A percentile compares a stretch with the other conserved stretches of the same genome.
Conservation (phyloP, 2,113 vertebrate species). For the Megaceryle maxima region DNA sequence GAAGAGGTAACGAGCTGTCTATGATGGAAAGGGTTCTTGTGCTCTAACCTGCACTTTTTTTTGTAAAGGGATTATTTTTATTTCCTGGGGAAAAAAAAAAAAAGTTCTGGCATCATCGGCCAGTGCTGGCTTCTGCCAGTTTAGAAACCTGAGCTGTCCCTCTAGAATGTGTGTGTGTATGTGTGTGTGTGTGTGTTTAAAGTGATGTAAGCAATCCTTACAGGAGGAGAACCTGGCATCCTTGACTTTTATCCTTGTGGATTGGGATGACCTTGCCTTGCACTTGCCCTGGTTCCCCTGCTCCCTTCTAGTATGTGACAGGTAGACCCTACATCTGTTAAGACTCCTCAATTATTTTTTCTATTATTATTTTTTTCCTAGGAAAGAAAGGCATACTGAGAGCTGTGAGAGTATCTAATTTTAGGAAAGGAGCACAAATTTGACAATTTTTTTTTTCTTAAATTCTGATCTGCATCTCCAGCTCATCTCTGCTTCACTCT, state of each 20-base stretch:
- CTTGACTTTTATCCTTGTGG: background rate
- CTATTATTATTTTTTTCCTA: background rate
- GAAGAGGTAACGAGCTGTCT: background rate
- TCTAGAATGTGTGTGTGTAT: background rate
- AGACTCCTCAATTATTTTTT: background rate
- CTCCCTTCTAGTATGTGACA: background rate
- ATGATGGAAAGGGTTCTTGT: background rate
- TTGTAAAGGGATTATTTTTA: conserved; percentile 23
- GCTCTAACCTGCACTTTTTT: conserved; percentile 37
- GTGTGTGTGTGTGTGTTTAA: background rate
- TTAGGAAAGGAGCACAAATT: conserved; percentile 10
- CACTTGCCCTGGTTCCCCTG: conserved; percentile 16
- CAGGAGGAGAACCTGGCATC: background rate
- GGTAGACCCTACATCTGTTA: background rate
- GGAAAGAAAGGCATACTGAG: conserved; percentile 30
- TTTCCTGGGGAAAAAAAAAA: background rate
- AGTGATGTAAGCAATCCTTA: background rate
- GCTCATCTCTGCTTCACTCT: conserved; percentile 39
- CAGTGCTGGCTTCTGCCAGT: background rate
- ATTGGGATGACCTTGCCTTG: conserved; percentile 2
- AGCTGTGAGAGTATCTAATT: background rate
- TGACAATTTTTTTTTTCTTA: conserved; percentile 6
- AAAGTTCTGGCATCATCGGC: background rate
- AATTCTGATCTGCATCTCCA: background rate
- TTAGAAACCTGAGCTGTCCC: background rate